Base-by-base conservation (phyloP, 2,797 vertebrate genomes). In the Garrulus glandarius region DNA sequence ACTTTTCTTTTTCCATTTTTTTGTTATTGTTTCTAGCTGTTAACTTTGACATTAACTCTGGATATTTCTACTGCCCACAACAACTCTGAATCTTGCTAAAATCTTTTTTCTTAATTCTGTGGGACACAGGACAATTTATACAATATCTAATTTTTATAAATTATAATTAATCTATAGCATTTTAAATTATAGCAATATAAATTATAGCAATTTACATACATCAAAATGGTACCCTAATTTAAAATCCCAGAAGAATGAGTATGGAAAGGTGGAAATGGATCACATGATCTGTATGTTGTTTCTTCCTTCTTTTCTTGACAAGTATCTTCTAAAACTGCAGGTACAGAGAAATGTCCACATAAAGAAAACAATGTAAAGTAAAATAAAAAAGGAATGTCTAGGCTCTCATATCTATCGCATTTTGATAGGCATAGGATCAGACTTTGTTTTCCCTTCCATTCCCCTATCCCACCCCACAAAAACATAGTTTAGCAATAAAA, bases 391-490 rank as follows among this genome's bases (percentile, higher is more conserved):
- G 6, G 1, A 13, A 53, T 8, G 1, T 19, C 19, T 89, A 61
- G 16, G 11, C 9, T 36, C 16, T 44, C 11, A 20, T 55, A 61
- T 9, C 10, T 53, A 13, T 15, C 5, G 4, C 5, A 26, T 60
- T 65, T 46, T 81, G 30, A 57, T 3, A 84, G 1, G 27, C 10
- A n/a, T 27, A 82, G 2, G 7, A 53, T 50, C 15, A 85, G 32
- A 69, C 4, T 75, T 55, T 70, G 13, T 36, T 85, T 82, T 71
- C 9, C 8, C 34, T 83, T 81, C 30, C 30, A 46, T 15, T 1
- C 13, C 1, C 1, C 8, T 47, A 57, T 53, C 5, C 2, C 4
- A n/a, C 2, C 2, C 4, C 1, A 0, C 6, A 27, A 17, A 56
- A 57, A 64, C 52, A 36, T 3, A 41, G 2, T 39, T 67, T 68